A percentile compares a stretch with the other conserved stretches of the same genome.
Conservation (phyloP, 2,797 vertebrate species). For the Oryzias sinensis region DNA sequence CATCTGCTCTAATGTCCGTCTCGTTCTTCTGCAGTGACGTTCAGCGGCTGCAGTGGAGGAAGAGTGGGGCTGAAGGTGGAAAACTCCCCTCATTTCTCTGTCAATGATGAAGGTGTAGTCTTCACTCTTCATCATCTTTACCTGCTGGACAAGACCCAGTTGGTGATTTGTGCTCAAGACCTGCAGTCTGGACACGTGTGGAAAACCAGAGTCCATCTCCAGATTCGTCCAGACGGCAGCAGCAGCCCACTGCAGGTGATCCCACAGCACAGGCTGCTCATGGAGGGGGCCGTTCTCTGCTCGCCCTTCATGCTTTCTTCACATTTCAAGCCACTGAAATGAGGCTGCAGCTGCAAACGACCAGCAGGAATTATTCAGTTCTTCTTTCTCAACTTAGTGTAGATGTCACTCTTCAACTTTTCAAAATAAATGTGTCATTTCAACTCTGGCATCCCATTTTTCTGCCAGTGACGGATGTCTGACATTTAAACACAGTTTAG, state of each 20-base stretch:
- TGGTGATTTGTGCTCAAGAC: constrained; percentile 83
- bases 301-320: too few relatives aligned
- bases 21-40: constrained; percentile 68
- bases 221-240: constrained; percentile 41
- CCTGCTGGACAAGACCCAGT: constrained; percentile 59
- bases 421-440: too few relatives aligned
- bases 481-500: too few relatives aligned
- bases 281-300: too few relatives aligned
- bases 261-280: neutral
- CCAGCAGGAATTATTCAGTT: too few relatives aligned
- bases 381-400: too few relatives aligned
- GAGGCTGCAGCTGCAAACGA: too few relatives aligned
- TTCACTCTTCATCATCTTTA: constrained; percentile 78
- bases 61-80: constrained; percentile 82
- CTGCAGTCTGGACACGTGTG: constrained; percentile 82
- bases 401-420: too few relatives aligned
- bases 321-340: too few relatives aligned
- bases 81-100: constrained; percentile 81
- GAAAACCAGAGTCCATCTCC: constrained; percentile 84
- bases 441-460: too few relatives aligned
- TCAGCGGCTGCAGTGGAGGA: constrained; percentile 81
- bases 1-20: constrained; percentile 9
- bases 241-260: constrained; percentile 59
- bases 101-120: constrained; percentile 83
- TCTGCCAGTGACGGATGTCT: too few relatives aligned